Conservation (phyloP, 2,888 invertebrate species). For the Callyntrura guangdongensis region DNA sequence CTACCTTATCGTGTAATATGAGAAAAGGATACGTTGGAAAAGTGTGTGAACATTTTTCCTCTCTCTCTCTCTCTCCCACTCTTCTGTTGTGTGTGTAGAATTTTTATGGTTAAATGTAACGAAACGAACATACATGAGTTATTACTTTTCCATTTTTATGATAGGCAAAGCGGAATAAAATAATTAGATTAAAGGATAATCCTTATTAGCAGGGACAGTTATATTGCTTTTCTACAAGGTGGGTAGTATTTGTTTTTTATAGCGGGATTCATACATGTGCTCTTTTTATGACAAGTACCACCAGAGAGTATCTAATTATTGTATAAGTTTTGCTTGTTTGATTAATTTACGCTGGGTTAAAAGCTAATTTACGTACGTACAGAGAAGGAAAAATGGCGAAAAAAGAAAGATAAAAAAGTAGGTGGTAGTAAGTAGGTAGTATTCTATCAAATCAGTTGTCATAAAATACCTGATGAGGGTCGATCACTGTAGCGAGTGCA, state of each 20-base stretch:
- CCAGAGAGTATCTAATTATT: conserved; percentile 23
- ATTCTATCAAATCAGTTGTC: not conserved
- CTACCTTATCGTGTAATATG: conserved; percentile 29
- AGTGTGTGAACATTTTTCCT: conserved; percentile 50
- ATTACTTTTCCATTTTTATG: conserved; percentile 32
- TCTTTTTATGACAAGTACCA: too few relatives aligned
- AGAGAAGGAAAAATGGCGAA: not conserved
- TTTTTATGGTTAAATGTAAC: conserved; percentile 16
- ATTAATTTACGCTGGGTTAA: conserved; percentile 1
- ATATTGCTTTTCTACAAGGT: not conserved
- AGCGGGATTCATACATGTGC: too few relatives aligned
- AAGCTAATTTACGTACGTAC: conserved; percentile 1
- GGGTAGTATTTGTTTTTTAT: not conserved
- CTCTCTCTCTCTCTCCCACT: not conserved
- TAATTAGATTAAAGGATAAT: conserved; percentile 54
- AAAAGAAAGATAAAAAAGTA: not conserved
- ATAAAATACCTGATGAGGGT: conserved; percentile 92
- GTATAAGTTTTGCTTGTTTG: not conserved
- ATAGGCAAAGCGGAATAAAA: conserved; percentile 57
- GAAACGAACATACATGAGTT: conserved; percentile 41
- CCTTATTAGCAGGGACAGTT: conserved; percentile 4
- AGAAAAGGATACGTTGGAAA: conserved; percentile 34
- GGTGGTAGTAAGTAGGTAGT: not conserved
- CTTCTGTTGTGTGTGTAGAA: not conserved
- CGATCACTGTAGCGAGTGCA: conserved; percentile 93